Evolutionary conservation across 2,888 invertebrate species (phyloP), one percentile per base, ranked within the genome.

Genomic region (Mantis religiosa): DNA sequence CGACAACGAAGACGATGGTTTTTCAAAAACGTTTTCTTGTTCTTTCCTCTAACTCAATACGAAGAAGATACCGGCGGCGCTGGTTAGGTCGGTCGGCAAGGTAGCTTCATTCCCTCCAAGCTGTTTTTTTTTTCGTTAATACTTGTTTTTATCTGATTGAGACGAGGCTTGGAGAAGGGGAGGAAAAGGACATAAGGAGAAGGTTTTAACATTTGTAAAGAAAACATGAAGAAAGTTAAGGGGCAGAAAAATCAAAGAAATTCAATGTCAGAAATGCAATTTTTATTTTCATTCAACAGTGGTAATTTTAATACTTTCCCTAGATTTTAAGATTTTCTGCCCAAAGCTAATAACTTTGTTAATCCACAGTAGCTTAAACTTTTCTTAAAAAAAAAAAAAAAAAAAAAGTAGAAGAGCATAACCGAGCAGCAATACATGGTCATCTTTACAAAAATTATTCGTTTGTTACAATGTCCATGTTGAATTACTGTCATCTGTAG

Each of bases 71-170:
- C 86, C 86, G 86, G 54, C 54, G 54, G 54, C 54, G 54, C 54
- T 71, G 54, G 54, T 71, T 71, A 20, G 54, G 20, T 71, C 54
- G 54, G 54, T 71, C 54, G 54, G 81, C 86, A 30, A 86, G 71
- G 86, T 81, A 86, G 81, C 28, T 71, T 81, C 86, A 86, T 86
- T 86, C 86, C 86, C 15, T 86, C 28, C 54, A 47, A 9, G 30
- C 41, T 84, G 6, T 84, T 84, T 71, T 84, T 84, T 84, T 84
- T 14, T 84, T 34, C 47, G 54, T 15, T 3, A 2, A 3, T 3
- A 86, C 81, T 86, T 54, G 81, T 81, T 27, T 81, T 86, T 86
- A 86, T 86, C 86, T 71, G 86, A 86, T 86, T 86, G 86, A 86
- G 86, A 86, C 86, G 86, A 54, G 6, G 85, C 27, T 27, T 41